Conservation (phyloP, 2,113 vertebrate species). For the western clawed frog (Xenopus tropicalis) region UCB_Xtro_10.0 CM004451.2:79714501-79715000, state of each 20-base stretch:
- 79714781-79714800: slow-evolving; percentile 54
- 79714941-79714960: slow-evolving; percentile 33
- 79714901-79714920: slow-evolving; percentile 13
- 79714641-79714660: too few species aligned
- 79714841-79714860: slow-evolving; percentile 48
- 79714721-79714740: slow-evolving; percentile 61
- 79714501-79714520: neutral
- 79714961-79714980: neutral
- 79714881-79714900: slow-evolving; percentile 31
- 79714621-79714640: too few species aligned
- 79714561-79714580: neutral
- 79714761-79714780: slow-evolving; percentile 47
- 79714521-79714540: neutral
- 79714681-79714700: too few species aligned
- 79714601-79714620: too few species aligned
- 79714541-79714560: neutral
- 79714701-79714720: neutral
- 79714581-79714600: too few species aligned
- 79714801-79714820: slow-evolving; percentile 59
- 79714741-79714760: slow-evolving; percentile 61
- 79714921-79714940: slow-evolving; percentile 33
- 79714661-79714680: too few species aligned
- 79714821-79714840: slow-evolving; percentile 51
- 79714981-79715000: neutral
- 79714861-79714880: slow-evolving; percentile 40